Evolutionary conservation across 2,888 invertebrate species (phyloP), one percentile per base, ranked within the genome.

Genomic region (Zygogramma bicolorata): DNA sequence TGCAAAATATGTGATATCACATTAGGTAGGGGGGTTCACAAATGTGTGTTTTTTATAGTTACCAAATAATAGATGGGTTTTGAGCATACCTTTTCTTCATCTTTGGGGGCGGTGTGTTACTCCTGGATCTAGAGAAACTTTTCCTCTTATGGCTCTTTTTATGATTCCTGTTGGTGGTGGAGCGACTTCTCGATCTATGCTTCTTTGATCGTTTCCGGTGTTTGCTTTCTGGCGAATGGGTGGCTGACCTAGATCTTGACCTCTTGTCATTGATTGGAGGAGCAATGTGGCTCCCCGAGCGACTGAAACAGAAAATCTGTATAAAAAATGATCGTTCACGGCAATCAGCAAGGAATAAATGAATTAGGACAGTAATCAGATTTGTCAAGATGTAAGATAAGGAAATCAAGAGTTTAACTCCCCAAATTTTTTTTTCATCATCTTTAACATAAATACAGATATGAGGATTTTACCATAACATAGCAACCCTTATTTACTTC

Each of bases 281-380:
- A 15, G 84, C 86, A 76, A 86, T 84, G 73, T 87, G 87, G 65
- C 87, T 87, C 38, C 87, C 87, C 0, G 86, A 86, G 5, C 88
- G 87, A 73, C 87, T 87, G 70, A 57, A 73, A 78, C 10, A 34
- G 65, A 63, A 18, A 18, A 60, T 49, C 3, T 13, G 13, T 10
- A 8, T 15, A 18, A 13, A 18, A 15, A 25, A n/a, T 5, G 13
- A 25, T n/a, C n/a, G 57, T 15, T 42, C 62, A 71, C n/a, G n/a
- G n/a, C n/a, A n/a, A n/a, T n/a, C n/a, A n/a, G n/a, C n/a, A n/a
- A n/a, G n/a, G n/a, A n/a, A n/a, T n/a, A n/a, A n/a, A n/a, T n/a
- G n/a, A n/a, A n/a, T n/a, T n/a, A n/a, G n/a, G n/a, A n/a, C n/a
- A n/a, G n/a, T n/a, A n/a, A n/a, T n/a, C n/a, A n/a, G n/a, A n/a